Evolutionary conservation across 2,797 vertebrate species (phyloP).

Genomic region (Characodon lateralis): DNA sequence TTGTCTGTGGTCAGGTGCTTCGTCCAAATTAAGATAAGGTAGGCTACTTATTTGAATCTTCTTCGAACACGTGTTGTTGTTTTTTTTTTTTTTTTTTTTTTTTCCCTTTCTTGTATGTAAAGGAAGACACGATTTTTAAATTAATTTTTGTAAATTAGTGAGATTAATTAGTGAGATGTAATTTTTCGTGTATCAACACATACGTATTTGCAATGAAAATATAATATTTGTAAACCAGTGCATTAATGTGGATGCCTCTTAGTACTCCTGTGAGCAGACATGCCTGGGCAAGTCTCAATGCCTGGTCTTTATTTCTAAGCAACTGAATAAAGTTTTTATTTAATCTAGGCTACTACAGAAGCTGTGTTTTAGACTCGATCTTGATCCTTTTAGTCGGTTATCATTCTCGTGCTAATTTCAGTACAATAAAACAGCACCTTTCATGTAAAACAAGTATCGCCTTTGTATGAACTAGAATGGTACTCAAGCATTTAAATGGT

Average conservation of each 20-base stretch:
- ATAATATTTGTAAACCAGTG: neutral
- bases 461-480: too few species aligned
- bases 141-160: neutral
- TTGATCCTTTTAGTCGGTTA: neutral
- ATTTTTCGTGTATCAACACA: neutral
- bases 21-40: neutral
- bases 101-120: neutral
- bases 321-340: neutral
- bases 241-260: too few species aligned
- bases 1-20: neutral
- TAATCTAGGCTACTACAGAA: neutral
- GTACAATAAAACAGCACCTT: too few species aligned
- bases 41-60: neutral
- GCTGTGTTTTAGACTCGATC: neutral
- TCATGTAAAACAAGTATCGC: too few species aligned
- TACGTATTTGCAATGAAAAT: neutral
- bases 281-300: conserved; percentile 8
- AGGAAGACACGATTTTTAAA: neutral
- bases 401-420: too few species aligned
- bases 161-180: neutral
- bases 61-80: neutral
- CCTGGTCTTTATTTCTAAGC: neutral
- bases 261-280: neutral
- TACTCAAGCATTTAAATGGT: too few species aligned
- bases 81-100: neutral